Conservation (phyloP, 2,888 invertebrate genomes). For the Mactromeris polynyma region DNA sequence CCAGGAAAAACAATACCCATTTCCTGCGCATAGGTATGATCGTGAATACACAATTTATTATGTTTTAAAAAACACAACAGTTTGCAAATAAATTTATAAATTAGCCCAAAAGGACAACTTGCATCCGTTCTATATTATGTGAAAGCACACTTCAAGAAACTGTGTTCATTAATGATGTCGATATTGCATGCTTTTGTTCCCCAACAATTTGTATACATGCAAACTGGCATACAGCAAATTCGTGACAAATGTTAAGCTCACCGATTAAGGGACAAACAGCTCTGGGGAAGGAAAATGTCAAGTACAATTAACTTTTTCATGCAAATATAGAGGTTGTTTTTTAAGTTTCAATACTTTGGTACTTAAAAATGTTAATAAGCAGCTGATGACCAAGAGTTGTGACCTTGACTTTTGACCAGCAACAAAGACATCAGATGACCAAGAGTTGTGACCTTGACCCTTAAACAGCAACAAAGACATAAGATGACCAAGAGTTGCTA, state of each 20-base stretch:
- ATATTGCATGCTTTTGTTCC: background rate
- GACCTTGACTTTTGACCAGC: too few species aligned
- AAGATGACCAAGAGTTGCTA: background rate
- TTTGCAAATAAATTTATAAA: background rate
- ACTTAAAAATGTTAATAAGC: too few species aligned
- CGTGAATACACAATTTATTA: background rate
- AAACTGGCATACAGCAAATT: background rate
- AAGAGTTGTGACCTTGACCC: background rate
- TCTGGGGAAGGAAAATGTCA: background rate
- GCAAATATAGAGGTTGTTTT: too few species aligned
- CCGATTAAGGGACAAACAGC: background rate
- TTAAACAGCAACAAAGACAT: background rate
- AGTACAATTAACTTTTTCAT: too few species aligned
- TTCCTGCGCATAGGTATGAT: background rate
- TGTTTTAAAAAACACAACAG: background rate
- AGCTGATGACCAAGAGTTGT: too few species aligned
- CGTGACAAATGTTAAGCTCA: background rate
- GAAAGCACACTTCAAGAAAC: constrained; percentile 4
- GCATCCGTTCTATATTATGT: background rate
- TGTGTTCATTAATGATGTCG: background rate
- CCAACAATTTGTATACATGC: background rate
- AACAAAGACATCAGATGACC: background rate
- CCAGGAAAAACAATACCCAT: background rate
- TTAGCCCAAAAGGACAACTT: background rate
- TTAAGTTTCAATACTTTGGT: too few species aligned